These are phyloP conservation scores for Passerculus sandwichensis DNA, from an alignment of 2,797 vertebrate species.

Conservation along the genomic window DNA sequence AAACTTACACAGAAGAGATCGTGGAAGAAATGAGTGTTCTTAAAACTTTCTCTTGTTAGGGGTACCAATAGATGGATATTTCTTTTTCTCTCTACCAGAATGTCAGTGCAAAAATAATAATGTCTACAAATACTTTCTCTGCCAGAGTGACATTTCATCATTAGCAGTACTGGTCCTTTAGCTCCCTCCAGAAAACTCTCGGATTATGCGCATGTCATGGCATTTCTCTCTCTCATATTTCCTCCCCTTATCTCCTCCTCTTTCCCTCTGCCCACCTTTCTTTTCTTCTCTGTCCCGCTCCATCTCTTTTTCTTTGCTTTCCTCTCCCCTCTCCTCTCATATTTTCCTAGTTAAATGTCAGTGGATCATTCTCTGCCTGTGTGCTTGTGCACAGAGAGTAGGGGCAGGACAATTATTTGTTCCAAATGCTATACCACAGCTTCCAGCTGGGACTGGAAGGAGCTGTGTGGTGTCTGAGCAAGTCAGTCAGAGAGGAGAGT, in stretches of 20 bases:
- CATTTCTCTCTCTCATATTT: background rate
- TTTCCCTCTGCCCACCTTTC: background rate
- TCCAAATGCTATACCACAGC: background rate
- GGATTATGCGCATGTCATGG: background rate
- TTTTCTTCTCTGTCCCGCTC: background rate
- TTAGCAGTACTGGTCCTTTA: background rate
- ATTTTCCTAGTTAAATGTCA: background rate
- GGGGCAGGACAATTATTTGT: background rate
- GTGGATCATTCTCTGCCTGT: background rate
- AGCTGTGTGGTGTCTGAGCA: background rate
- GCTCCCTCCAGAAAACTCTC: background rate
- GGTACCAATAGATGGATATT: background rate
- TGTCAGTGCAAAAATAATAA: background rate
- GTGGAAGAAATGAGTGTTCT: background rate
- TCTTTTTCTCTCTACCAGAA: background rate
- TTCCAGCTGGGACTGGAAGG: background rate
- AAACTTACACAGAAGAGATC: background rate
- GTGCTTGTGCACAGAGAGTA: background rate
- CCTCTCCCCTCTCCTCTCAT: fast-evolving
- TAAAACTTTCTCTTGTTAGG: background rate
- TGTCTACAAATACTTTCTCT: background rate
- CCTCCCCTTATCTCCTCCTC: background rate
- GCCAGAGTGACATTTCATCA: background rate
- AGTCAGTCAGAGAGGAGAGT: background rate
- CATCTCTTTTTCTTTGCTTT: background rate